Percentiles rank a stretch among this genome's conserved stretches.
phyloP scores from a whole-genome alignment of 2,113 vertebrate genomes.

The Todiramphus saurophagus region DNA sequence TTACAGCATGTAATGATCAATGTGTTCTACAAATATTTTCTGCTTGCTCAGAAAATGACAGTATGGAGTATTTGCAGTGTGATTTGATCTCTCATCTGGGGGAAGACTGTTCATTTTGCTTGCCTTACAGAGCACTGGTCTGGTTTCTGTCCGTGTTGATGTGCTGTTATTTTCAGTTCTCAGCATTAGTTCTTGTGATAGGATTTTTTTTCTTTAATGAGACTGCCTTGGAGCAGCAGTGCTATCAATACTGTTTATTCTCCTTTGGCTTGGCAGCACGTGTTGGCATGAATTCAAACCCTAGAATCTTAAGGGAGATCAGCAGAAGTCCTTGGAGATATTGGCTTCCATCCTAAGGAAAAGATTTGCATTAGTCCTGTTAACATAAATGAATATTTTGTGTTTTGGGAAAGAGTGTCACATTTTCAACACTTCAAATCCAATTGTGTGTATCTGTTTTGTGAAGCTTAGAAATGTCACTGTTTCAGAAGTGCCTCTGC shows the following conservation, averaged over 20 bases:
- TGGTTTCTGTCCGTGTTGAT: not conserved
- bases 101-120: not conserved
- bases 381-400: not conserved
- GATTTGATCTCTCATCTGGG: not conserved
- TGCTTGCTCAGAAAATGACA: conserved; percentile 10
- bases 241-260: not conserved
- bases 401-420: not conserved
- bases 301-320: not conserved
- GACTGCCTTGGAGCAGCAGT: not conserved
- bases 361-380: not conserved
- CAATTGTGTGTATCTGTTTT: not conserved
- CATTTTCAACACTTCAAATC: not conserved
- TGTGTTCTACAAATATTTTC: conserved; percentile 31
- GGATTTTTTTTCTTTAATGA: not conserved
- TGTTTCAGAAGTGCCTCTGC: conserved; percentile 19
- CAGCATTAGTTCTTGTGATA: not conserved
- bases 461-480: conserved; percentile 6
- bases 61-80: not conserved
- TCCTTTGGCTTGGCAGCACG: not conserved
- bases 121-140: not conserved
- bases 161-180: not conserved
- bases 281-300: not conserved
- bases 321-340: not conserved
- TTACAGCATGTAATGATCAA: not conserved
- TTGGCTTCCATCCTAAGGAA: not conserved